Conservation (phyloP, 2,113 vertebrate genomes). For the Syngnathus scovelli region DNA sequence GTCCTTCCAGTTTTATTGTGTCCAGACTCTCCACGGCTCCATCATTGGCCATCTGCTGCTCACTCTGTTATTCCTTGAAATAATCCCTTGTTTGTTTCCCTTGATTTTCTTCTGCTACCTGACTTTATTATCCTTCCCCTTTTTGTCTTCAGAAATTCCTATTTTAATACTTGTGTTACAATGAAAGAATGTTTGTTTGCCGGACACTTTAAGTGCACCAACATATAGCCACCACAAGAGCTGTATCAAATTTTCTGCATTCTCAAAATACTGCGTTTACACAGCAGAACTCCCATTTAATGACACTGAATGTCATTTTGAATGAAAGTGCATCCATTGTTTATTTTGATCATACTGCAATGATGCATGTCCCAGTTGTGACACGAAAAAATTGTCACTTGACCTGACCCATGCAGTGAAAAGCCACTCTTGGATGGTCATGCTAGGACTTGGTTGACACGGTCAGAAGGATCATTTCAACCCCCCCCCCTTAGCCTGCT, state of each 20-base stretch:
- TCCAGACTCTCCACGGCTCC: slow-evolving; percentile 61
- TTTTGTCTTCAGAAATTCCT: slow-evolving; percentile 18
- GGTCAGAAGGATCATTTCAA: background rate
- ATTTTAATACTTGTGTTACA: slow-evolving; percentile 14
- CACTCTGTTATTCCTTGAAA: slow-evolving; percentile 13
- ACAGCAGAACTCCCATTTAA: background rate
- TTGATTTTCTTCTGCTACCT: slow-evolving; percentile 12
- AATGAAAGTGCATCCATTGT: background rate
- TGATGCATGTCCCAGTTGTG: background rate
- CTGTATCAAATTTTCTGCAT: background rate
- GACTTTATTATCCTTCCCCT: slow-evolving; percentile 6
- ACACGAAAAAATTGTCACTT: no score
- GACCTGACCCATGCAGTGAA: background rate
- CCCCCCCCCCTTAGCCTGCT: background rate
- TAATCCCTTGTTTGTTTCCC: slow-evolving; percentile 5
- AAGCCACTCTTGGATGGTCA: background rate
- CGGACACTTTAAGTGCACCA: background rate
- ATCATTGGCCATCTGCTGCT: slow-evolving; percentile 46
- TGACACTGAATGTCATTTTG: background rate
- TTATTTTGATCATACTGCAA: background rate
- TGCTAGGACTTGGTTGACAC: background rate
- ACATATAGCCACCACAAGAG: background rate
- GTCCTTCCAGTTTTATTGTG: slow-evolving; percentile 2
- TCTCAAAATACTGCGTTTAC: background rate
- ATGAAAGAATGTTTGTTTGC: background rate